These are phyloP conservation scores for Chrysolophus pictus DNA, from an alignment of 2,797 vertebrate species.

Conservation along the genomic window DNA sequence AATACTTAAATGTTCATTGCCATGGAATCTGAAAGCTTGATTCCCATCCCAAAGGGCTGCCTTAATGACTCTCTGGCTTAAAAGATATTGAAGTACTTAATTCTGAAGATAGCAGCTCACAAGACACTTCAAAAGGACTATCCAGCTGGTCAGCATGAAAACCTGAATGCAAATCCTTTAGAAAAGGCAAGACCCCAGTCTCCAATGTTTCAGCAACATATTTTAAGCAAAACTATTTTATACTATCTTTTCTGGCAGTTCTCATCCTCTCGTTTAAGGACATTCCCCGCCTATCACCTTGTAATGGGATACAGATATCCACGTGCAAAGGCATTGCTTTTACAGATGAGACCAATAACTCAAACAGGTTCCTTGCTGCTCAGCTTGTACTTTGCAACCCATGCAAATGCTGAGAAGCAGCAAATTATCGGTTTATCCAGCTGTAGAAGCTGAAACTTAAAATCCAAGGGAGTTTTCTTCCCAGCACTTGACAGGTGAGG, in stretches of 20 bases:
- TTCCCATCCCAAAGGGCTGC: neutral
- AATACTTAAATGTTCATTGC: neutral
- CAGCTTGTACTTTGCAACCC: neutral
- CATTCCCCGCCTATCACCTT: neutral
- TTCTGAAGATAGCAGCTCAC: neutral
- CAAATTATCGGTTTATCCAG: neutral
- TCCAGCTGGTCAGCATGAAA: neutral
- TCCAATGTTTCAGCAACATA: neutral
- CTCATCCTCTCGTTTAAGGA: neutral
- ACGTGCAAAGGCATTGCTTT: neutral
- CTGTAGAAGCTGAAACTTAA: neutral
- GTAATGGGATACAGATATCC: neutral
- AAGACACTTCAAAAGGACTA: neutral
- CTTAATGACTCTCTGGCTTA: constrained; percentile 20
- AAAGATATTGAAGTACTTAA: constrained; percentile 3
- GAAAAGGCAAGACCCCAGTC: neutral
- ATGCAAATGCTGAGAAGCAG: neutral
- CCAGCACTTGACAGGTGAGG: constrained; percentile 16
- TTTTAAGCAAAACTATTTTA: neutral
- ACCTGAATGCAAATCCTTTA: neutral
- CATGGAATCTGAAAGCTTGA: neutral
- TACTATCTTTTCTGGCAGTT: neutral
- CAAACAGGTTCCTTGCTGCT: neutral
- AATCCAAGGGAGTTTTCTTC: neutral
- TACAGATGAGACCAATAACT: neutral